Evolutionary conservation across 2,888 invertebrate species (phyloP).

Genomic region (Nematopogon swammerdamellus): DNA sequence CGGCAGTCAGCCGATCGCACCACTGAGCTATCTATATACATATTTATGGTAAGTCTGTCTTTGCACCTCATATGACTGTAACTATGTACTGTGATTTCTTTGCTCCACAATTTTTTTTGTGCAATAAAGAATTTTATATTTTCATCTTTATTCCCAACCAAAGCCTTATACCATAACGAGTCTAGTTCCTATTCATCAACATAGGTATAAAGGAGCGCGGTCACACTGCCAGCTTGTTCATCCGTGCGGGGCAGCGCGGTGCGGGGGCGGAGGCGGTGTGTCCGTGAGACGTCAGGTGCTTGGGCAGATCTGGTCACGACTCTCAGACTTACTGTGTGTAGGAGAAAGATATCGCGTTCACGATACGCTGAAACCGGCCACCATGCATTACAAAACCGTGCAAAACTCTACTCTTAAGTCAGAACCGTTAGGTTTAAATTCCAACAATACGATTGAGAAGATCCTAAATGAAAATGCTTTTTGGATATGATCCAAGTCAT

Average conservation of each 20-base stretch:
- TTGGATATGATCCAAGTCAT: not conserved
- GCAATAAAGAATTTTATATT: too few species aligned
- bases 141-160: too few species aligned
- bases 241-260: not conserved
- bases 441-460: too few species aligned
- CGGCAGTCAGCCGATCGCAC: too few species aligned
- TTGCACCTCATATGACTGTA: too few species aligned
- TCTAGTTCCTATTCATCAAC: too few species aligned
- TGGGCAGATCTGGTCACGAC: constrained; percentile 51
- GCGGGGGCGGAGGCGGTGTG: constrained; percentile 14
- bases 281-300: constrained; percentile 35
- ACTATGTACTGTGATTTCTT: too few species aligned
- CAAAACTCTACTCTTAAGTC: not conserved
- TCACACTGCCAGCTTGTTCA: not conserved
- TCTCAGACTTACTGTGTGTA: constrained; percentile 17
- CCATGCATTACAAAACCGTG: too few species aligned
- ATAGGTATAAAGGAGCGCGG: not conserved
- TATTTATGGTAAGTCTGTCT: too few species aligned
- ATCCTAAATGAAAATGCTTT: not conserved
- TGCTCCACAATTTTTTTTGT: too few species aligned
- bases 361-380: not conserved
- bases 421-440: not conserved
- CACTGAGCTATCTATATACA: too few species aligned
- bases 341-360: not conserved
- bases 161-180: too few species aligned